Evolutionary conservation across 2,888 invertebrate species (phyloP), one percentile per base, ranked within the genome.

Genomic region (Drosophila dives): DNA sequence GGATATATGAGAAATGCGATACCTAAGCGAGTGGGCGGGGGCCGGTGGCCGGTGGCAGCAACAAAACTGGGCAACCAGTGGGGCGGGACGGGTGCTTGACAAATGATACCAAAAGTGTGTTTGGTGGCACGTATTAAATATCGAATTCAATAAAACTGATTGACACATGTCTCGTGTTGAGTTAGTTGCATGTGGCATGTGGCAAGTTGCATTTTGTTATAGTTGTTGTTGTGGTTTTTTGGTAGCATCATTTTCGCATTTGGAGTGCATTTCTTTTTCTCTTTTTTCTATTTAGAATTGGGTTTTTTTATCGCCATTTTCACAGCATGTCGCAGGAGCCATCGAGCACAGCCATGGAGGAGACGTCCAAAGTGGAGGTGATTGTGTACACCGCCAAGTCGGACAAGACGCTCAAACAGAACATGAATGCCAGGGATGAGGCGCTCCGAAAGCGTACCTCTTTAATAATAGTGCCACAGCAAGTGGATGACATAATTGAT

Each of bases 381-480:
- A 92, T 92, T 62, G 92, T 92, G 42, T 86, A 86, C 38, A 80
- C 92, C 10, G 93, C 92, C 20, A 93, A 93, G 67, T 92, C 92
- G 61, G 92, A 92, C 36, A 91, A 93, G 66, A 93, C 93, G 3
- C 85, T 93, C 29, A 92, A 92, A 64, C 92, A 92, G 75, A 93
- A 93, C 59, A 93, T 93, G 62, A 92, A 93, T 78, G 90, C 91
- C 81, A 92, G 91, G 88, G 92, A 93, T 74, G 93, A 93, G 53
- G 83, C 91, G 4, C 68, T 92, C 38, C 82, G 93, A 48, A 93
- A 93, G 67, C 92, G 93, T 20, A 93, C 93, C 59, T 93, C 93
- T 20, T 77, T 93, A 36, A 91, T 92, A 38, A 92, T 93, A 48
- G 91, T 93, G 77, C 93, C 93, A 33, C 92, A 90, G 59, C 88